A percentile compares a stretch with the other conserved stretches of the same genome.
These are phyloP conservation scores for Leucophora obtusa DNA, from an alignment of 2,888 invertebrate genomes.

Conservation along the genomic window DNA sequence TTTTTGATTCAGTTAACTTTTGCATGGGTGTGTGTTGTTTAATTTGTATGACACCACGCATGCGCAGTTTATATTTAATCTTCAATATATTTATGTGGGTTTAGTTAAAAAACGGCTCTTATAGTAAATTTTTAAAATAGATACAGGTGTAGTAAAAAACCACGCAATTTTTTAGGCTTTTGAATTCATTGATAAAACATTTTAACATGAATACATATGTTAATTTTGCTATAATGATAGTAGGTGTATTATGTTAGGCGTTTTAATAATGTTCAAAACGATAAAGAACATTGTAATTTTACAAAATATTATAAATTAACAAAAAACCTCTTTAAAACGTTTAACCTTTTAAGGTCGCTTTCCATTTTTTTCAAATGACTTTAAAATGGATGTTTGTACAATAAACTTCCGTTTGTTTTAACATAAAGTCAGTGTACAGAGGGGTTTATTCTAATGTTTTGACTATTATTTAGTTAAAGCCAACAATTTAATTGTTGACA, in stretches of 20 bases:
- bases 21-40: neutral
- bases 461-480: slow-evolving; percentile 14
- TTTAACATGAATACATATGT: neutral
- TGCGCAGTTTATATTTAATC: neutral
- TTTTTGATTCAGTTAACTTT: neutral
- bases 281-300: slow-evolving; percentile 1
- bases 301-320: neutral
- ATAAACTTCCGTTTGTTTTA: neutral
- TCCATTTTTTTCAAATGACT: neutral
- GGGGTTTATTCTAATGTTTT: slow-evolving; percentile 1
- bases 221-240: neutral
- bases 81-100: slow-evolving; percentile 32
- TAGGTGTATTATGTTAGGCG: neutral
- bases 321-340: neutral
- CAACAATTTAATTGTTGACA: slow-evolving; percentile 56
- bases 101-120: slow-evolving; percentile 28
- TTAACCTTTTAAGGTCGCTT: neutral
- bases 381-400: neutral
- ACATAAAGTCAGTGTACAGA: neutral
- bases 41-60: slow-evolving; percentile 52
- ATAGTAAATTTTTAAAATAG: slow-evolving; percentile 28
- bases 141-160: slow-evolving; percentile 55
- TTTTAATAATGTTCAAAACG: neutral
- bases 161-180: slow-evolving; percentile 51
- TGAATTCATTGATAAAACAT: slow-evolving; percentile 5